Conservation (phyloP, 2,888 invertebrate genomes). For the Leptopterna dolabrata region DNA sequence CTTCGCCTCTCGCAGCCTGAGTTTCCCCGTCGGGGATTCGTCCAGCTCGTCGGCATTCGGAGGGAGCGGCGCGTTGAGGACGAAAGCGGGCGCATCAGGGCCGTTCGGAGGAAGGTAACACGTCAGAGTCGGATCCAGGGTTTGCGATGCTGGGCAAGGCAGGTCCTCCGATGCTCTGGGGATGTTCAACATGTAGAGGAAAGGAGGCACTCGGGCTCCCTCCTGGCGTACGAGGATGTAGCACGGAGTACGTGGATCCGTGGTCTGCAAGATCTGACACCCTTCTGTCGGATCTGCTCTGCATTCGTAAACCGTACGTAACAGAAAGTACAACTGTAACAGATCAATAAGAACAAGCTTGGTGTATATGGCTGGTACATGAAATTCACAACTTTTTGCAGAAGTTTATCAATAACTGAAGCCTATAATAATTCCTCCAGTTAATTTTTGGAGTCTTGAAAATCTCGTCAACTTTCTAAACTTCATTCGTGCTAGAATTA, state of each 20-base stretch:
- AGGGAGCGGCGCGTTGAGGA: slow-evolving; percentile 43
- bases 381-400: too few species aligned
- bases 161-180: slow-evolving; percentile 17
- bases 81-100: slow-evolving; percentile 30
- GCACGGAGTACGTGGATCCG: slow-evolving; percentile 52
- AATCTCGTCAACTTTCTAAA: too few species aligned
- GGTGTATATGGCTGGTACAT: too few species aligned
- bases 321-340: neutral
- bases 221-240: neutral
- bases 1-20: slow-evolving; percentile 13
- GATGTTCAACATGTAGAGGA: slow-evolving; percentile 51
- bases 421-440: too few species aligned
- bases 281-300: neutral
- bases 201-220: slow-evolving; percentile 18
- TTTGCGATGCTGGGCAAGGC: slow-evolving; percentile 49
- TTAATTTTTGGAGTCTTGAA: too few species aligned
- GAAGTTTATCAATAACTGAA: too few species aligned
- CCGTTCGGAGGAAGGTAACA: neutral
- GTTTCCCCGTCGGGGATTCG: slow-evolving; percentile 38
- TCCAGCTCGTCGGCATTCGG: slow-evolving; percentile 43
- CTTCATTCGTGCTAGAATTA: too few species aligned
- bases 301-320: neutral
- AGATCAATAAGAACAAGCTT: neutral
- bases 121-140: neutral
- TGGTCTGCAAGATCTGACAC: slow-evolving; percentile 53